phyloP scores from a whole-genome alignment of 2,888 invertebrate genomes.

The Luperina testacea region DNA sequence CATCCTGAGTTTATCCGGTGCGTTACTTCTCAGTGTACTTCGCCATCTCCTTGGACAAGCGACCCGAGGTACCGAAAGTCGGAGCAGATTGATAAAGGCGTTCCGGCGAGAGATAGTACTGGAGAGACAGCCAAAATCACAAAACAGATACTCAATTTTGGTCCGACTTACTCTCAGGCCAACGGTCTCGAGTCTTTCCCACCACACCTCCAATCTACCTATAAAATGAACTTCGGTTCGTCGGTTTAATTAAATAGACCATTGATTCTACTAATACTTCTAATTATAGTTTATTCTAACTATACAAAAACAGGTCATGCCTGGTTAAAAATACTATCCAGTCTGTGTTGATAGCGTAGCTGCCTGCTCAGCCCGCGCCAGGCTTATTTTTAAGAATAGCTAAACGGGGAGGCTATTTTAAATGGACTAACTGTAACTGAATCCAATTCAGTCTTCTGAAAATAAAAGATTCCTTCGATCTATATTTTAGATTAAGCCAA shows the following conservation, averaged over 20 bases:
- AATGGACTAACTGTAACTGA: background rate
- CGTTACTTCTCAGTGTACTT: no score
- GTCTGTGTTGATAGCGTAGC: background rate
- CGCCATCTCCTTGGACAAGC: no score
- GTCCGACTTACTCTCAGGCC: no score
- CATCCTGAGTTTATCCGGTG: no score
- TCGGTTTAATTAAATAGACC: background rate
- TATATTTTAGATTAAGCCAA: background rate
- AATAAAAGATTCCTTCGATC: background rate
- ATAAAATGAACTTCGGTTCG: background rate
- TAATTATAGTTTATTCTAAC: background rate
- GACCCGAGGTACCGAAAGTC: no score
- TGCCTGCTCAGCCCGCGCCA: background rate
- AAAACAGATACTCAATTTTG: no score
- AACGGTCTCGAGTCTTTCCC: no score
- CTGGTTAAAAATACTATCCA: no score
- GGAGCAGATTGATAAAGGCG: no score
- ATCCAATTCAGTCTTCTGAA: background rate
- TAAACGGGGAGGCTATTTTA: background rate
- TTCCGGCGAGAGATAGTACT: no score
- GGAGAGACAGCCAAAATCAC: no score
- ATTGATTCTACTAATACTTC: background rate
- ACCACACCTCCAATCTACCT: background rate
- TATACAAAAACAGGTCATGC: background rate
- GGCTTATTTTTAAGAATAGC: background rate